A percentile compares a stretch with the other conserved stretches of the same genome.
Conservation (phyloP, 2,113 vertebrate genomes). For the Equus przewalskii region DNA sequence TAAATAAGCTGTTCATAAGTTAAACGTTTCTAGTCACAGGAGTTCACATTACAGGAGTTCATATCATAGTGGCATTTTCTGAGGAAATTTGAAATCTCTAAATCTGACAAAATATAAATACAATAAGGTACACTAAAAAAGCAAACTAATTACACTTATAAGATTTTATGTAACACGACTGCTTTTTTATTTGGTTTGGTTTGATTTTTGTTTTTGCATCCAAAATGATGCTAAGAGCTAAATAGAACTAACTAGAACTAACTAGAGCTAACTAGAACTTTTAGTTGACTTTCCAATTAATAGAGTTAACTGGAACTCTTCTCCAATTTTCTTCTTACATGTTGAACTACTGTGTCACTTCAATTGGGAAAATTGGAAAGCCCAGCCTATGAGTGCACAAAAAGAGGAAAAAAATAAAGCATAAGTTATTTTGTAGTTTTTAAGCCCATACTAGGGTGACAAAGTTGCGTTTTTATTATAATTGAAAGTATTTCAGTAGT, state of each 20-base stretch:
- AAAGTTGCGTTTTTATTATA: slow-evolving; percentile 79
- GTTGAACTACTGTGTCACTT: background rate
- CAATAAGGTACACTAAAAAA: background rate
- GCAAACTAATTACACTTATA: background rate
- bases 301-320: background rate
- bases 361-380: background rate
- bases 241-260: background rate
- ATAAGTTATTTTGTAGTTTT: background rate
- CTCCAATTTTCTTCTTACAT: background rate
- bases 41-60: background rate
- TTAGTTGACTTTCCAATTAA: background rate
- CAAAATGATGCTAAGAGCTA: background rate
- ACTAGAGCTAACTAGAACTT: background rate
- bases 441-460: background rate
- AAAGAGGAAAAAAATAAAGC: background rate
- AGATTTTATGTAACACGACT: background rate
- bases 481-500: slow-evolving; percentile 77
- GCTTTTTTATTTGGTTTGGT: background rate
- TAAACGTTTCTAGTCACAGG: background rate
- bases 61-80: background rate
- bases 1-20: background rate
- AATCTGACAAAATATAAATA: background rate
- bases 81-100: slow-evolving; percentile 3
- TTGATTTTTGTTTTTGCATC: background rate
- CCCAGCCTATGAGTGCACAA: background rate